These are phyloP conservation scores for Argynnis bischoffii DNA, from an alignment of 2,888 invertebrate species.

Conservation along the genomic window DNA sequence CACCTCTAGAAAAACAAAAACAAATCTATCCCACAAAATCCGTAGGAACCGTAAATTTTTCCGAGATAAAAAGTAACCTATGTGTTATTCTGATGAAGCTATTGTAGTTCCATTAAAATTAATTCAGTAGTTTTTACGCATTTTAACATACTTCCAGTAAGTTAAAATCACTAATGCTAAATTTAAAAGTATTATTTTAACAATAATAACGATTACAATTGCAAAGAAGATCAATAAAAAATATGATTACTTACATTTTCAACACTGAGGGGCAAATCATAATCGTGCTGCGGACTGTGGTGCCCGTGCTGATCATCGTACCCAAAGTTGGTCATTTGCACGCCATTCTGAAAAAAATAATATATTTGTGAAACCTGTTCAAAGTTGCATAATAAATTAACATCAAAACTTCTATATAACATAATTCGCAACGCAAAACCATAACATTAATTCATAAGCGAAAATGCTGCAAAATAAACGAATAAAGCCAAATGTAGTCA, in stretches of 20 bases:
- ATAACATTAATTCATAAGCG: not conserved
- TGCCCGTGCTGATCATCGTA: conserved; percentile 86
- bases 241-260: conserved; percentile 86
- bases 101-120: no score
- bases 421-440: not conserved
- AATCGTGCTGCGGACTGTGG: conserved; percentile 87
- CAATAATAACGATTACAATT: not conserved
- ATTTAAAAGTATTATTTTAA: no score
- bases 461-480: not conserved
- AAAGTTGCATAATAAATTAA: not conserved
- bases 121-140: no score
- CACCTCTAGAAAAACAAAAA: no score
- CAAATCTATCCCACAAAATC: no score
- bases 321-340: conserved; percentile 84
- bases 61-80: no score
- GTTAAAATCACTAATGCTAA: no score
- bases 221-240: not conserved
- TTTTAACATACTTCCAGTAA: no score
- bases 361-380: not conserved
- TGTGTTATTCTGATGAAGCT: no score
- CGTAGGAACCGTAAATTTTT: no score
- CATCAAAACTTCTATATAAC: not conserved
- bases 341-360: conserved; percentile 54
- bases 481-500: not conserved
- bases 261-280: conserved; percentile 91